phyloP scores from a whole-genome alignment of 2,797 vertebrate species.

The Acridotheres tristis region DNA sequence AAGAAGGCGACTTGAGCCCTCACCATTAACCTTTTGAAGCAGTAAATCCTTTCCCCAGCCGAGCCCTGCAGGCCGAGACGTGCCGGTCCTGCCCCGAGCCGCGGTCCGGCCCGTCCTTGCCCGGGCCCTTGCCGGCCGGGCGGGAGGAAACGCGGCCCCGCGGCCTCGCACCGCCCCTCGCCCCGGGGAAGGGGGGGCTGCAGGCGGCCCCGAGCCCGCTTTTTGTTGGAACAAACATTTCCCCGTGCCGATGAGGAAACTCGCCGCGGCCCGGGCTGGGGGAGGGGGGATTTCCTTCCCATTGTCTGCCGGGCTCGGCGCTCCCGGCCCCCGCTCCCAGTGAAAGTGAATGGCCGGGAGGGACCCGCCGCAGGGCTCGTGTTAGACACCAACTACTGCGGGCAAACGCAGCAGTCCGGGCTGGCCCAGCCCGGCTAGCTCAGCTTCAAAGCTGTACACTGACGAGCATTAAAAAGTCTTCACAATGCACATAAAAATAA shows the following conservation, averaged over 20 bases:
- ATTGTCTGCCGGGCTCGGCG: slow-evolving; percentile 38
- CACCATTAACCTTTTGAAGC: not conserved
- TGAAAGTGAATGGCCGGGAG: not conserved
- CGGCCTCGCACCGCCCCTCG: not conserved
- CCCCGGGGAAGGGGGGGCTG: not conserved
- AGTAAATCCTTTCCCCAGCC: fast-evolving
- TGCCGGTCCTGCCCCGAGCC: fast-evolving
- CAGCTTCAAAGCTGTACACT: not conserved
- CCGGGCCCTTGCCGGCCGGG: not conserved
- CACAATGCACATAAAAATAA: not conserved
- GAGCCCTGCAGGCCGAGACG: not conserved
- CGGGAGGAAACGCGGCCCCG: not conserved
- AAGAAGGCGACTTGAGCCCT: not conserved
- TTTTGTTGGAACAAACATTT: slow-evolving; percentile 23
- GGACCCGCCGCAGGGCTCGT: not conserved
- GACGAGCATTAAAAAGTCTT: not conserved
- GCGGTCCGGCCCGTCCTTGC: fast-evolving
- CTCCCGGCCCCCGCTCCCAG: not conserved
- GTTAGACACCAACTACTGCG: not conserved
- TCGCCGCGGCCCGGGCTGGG: not conserved
- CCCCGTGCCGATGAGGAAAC: not conserved
- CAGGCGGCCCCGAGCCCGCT: not conserved
- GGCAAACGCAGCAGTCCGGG: not conserved
- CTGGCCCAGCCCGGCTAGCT: not conserved
- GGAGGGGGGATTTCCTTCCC: slow-evolving; percentile 54